Percentiles rank a stretch among this genome's conserved stretches.
These are phyloP conservation scores for Fistularia commersonii DNA, from an alignment of 2,797 vertebrate genomes.

Conservation along the genomic window DNA sequence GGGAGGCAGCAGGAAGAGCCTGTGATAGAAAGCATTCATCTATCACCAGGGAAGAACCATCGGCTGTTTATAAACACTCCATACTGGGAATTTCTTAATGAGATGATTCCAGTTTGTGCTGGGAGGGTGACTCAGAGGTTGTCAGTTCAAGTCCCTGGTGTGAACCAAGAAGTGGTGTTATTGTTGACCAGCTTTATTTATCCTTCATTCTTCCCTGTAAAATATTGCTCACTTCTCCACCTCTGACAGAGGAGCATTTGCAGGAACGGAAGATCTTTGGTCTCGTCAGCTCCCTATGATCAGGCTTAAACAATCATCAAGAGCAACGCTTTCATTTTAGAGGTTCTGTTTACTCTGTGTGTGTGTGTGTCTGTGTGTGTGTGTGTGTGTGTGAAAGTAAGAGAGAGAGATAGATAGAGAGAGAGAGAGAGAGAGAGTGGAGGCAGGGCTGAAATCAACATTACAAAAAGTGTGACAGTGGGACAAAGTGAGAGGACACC, in stretches of 20 bases:
- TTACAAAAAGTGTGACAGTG: conserved; percentile 54
- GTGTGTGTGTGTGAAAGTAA: conserved; percentile 30
- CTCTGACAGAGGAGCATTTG: neutral
- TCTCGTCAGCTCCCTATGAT: conserved; percentile 3
- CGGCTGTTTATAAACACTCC: conserved; percentile 79
- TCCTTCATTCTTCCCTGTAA: neutral
- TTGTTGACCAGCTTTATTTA: too few species aligned
- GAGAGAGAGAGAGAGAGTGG: too few species aligned
- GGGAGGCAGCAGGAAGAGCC: conserved; percentile 68
- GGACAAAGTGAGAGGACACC: conserved; percentile 49
- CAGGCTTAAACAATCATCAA: conserved; percentile 20
- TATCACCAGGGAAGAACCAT: conserved; percentile 69
- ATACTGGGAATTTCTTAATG: conserved; percentile 81
- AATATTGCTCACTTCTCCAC: neutral
- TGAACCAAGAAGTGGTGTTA: too few species aligned
- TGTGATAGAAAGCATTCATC: conserved; percentile 71
- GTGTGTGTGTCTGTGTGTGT: conserved; percentile 32
- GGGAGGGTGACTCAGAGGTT: conserved; percentile 12
- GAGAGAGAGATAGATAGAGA: too few species aligned
- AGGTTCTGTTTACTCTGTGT: conserved; percentile 50
- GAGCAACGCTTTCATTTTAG: conserved; percentile 19
- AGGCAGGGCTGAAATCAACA: conserved; percentile 57
- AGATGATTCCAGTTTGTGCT: conserved; percentile 55
- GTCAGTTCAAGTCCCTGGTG: neutral
- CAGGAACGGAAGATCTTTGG: conserved; percentile 26